phyloP scores from a whole-genome alignment of 2,797 vertebrate genomes.

The Dendrocincla tyrannina region DNA sequence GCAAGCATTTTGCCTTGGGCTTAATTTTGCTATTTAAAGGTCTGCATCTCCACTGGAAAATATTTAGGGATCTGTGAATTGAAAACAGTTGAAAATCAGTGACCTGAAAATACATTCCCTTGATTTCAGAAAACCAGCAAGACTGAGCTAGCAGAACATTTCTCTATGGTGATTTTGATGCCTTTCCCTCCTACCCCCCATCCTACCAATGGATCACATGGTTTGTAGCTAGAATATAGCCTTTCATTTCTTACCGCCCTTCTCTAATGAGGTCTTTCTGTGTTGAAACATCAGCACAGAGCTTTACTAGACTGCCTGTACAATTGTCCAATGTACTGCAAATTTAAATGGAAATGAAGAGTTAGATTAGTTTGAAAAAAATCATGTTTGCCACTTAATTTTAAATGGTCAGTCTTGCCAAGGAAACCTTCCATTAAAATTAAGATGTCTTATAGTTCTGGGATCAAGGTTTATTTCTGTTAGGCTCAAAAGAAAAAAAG shows the following conservation, averaged over 20 bases:
- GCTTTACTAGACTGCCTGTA: neutral
- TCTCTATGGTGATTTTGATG: neutral
- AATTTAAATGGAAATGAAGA: conserved; percentile 23
- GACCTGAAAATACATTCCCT: conserved; percentile 42
- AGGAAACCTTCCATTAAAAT: neutral
- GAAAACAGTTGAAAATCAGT: conserved; percentile 16
- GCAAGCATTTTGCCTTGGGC: neutral
- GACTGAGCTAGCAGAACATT: neutral
- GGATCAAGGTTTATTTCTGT: neutral
- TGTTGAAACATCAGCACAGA: neutral
- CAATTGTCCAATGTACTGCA: neutral
- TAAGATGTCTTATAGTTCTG: neutral
- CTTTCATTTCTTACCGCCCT: neutral
- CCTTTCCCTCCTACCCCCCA: neutral
- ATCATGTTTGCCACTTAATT: neutral
- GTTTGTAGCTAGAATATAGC: neutral
- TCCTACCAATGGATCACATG: neutral
- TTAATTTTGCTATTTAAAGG: conserved; percentile 21
- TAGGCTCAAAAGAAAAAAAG: neutral
- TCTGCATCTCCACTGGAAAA: neutral
- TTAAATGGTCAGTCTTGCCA: neutral
- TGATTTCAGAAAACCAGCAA: neutral
- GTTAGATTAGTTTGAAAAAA: neutral
- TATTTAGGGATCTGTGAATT: conserved; percentile 24
- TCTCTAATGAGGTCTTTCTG: neutral